Evolutionary conservation across 2,797 vertebrate species (phyloP), one percentile per base, ranked within the genome.

Genomic region (Cottoperca gobio): DNA sequence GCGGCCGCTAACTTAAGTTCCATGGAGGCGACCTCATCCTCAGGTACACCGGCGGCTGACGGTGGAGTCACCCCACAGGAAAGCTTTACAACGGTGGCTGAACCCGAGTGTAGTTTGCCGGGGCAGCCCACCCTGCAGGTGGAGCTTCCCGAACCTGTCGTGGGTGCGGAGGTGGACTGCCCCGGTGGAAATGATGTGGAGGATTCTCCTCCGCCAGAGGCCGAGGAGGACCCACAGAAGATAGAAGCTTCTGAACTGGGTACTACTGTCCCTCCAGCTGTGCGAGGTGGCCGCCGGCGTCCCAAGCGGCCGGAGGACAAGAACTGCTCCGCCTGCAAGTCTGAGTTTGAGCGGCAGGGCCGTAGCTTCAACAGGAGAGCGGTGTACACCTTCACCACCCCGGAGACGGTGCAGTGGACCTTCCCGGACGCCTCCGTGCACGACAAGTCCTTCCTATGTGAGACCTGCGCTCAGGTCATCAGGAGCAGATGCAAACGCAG

Each of bases 281-380:
- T 11, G 4, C 50, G 66, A 4, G 2, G 52, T 1, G 39, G 60
- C 3, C 73, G 63, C 1, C 78, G 77, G 45, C 68, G 68, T 0
- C 1, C 10, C 1, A 59, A 10, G 39, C 66, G 77, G 5, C 86
- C 81, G 8, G 89, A 91, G 69, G 90, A 92, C 76, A 26, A 2
- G 1, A 70, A 12, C 85, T 92, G 92, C 66, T 67, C 28, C 67
- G 52, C 81, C 82, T 93, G 92, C 78, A 50, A 21, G 50, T 6
- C 8, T 0, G 45, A 79, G 84, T 93, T 92, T 6, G 89, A 91
- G 86, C 83, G 88, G 0, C 87, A 86, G 10, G 92, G 92, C 17
- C 88, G 91, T 6, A 75, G 88, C 70, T 91, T 93, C 62, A 91
- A 91, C 82, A 78, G 92, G 7, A 74, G 91, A 73, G 88, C 92